Evolutionary conservation across 2,797 vertebrate genomes (phyloP).

Genomic region (Smutsia temminckii): DNA sequence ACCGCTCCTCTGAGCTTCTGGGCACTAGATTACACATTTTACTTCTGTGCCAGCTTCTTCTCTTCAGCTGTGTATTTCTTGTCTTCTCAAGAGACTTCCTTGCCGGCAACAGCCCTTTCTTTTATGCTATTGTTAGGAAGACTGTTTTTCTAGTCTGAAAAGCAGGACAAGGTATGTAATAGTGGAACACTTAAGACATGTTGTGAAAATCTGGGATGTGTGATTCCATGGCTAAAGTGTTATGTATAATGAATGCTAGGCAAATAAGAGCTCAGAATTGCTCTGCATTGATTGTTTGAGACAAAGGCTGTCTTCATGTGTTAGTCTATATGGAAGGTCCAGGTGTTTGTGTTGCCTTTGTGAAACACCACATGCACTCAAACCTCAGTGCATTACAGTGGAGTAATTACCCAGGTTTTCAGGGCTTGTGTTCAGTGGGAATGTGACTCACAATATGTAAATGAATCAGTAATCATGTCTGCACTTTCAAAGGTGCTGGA

Average conservation of each 20-base stretch:
- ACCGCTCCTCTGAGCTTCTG: background rate
- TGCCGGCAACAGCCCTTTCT: background rate
- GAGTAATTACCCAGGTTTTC: background rate
- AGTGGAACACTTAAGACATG: background rate
- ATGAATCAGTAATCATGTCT: constrained; percentile 40
- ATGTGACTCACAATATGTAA: constrained; percentile 38
- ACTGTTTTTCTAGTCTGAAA: background rate
- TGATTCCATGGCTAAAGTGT: background rate
- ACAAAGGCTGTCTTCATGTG: background rate
- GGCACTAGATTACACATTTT: background rate
- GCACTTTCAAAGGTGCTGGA: constrained; percentile 13
- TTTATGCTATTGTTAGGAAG: background rate
- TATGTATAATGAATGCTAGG: background rate
- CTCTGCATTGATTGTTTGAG: background rate
- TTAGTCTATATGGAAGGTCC: background rate
- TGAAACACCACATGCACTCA: background rate
- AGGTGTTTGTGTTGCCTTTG: background rate
- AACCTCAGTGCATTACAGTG: background rate
- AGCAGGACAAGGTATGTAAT: background rate
- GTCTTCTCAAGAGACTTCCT: background rate
- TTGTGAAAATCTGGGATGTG: constrained; percentile 1
- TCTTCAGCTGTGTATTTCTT: constrained; percentile 6
- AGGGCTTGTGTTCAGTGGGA: background rate
- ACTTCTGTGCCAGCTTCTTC: background rate
- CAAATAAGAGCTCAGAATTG: background rate